Base-by-base conservation (phyloP, 2,888 invertebrate genomes). In the Ophion slaviceki region DNA sequence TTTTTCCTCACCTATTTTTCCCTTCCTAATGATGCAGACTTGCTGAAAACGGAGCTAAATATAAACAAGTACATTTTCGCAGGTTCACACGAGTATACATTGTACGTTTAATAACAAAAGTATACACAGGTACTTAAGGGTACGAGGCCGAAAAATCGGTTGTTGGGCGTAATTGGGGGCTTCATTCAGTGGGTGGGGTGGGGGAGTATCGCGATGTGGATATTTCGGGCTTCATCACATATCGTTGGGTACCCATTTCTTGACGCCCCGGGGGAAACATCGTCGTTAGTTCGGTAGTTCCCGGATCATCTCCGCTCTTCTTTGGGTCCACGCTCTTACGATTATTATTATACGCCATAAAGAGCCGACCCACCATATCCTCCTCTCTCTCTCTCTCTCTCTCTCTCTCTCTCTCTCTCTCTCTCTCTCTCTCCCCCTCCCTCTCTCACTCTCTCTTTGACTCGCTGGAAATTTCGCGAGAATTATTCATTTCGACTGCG, bases 211-310 rank as follows among this genome's bases (percentile, higher is more conserved):
- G 28, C 45, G 57, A 40, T 71, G 53, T 57, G 66, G 75, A 45
- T 84, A 76, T 84, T 84, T 76, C 71, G 71, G 45, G 70, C 66
- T 62, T 75, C 70, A 47, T 78, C 82, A n/a, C 78, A 78, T 79
- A 62, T 45, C 45, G 61, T 59, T 67, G 53, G 59, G 40, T 79
- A 28, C 84, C 36, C 62, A 77, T 77, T 76, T 71, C 32, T 71
- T 47, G 40, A 77, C 40, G 71, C 81, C 62, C n/a, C 64, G 71
- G 70, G 74, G 53, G 36, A 70, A 67, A 81, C 24, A 61, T 72
- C 71, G 78, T 79, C 76, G 75, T 76, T 80, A 74, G 80, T 84
- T 80, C 62, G 62, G 75, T 76, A 84, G 75, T 80, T 80, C 79
- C 47, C 59, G 72, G 83, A 83, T 74, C 68, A 67, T 70, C 57